Evolutionary conservation across 2,113 vertebrate genomes (phyloP), one percentile per base, ranked within the genome.

Genomic region (Galbula dea): DNA sequence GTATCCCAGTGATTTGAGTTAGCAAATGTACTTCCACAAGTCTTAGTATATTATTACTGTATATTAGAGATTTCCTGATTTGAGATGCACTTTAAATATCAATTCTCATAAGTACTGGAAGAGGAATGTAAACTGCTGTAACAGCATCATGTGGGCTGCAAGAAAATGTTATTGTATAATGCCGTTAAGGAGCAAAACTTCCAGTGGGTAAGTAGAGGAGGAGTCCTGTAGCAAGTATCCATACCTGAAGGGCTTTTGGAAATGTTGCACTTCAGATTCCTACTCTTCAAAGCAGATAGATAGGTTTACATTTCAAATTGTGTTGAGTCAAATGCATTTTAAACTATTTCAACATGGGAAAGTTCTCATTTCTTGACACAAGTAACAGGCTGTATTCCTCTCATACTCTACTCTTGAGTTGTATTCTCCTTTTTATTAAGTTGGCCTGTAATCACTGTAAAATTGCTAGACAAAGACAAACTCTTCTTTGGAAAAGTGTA

Each of bases 1-100:
- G 5, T 73, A 23, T 69, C 0, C 0, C 14, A 6, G 37, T 59
- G 84, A 59, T 73, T 52, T 24, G n/a, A 51, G 11, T 61, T 48
- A 17, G 68, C 30, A 82, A 32, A 58, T 84, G 16, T 3, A 29
- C 11, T 89, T 75, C 45, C 34, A 52, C 61, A 67, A 71, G 34
- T 15, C 79, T 86, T 30, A 8, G 48, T 16, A 9, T 71, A 32
- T 39, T 71, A 9, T 43, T 73, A 36, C 83, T 83, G 43, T 80
- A 10, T 61, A n/a, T 74, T 76, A 46, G 37, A 89, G n/a, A 66
- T 86, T 80, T 32, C n/a, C 43, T 74, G 39, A 88, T 92, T 92
- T 88, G 93, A 95, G 26, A 78, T 91, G 95, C 95, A 96, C 95
- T 96, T 96, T 96, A 94, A 78, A 82, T 78, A 79, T 10, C 82